Evolutionary conservation across 2,113 vertebrate species (phyloP), one percentile per base, ranked within the genome.

Genomic region (Prinia subflava): DNA sequence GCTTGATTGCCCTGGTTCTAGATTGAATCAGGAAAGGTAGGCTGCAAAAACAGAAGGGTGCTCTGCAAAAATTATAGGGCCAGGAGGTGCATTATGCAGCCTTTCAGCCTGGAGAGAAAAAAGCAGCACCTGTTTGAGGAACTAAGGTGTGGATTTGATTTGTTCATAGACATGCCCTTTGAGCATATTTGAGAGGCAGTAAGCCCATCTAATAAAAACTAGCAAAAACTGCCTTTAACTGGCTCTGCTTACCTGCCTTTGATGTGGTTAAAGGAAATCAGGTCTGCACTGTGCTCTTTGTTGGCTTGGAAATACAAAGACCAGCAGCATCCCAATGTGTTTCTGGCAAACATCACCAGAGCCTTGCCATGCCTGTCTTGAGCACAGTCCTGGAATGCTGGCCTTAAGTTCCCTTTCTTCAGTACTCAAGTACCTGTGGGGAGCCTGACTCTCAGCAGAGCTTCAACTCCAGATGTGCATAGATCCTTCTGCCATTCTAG

Each of bases 141-240:
- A 33, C 63, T 90, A 62, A 95, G 90, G 94, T 59, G 90, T 86
- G 92, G 83, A 70, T 89, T 90, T 94, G 83, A 59, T 90, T 92
- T 95, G 64, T 63, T 90, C 73, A 5, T 57, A 67, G 57, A 73
- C 1, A 0, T 95, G 85, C 67, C 85, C 79, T 73, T 65, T 85
- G 85, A 90, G 79, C 31, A 2, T 73, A 35, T 85, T 85, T 93
- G 59, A 90, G 87, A 83, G 68, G 63, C 59, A 71, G 27, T 42
- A 76, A 92, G 90, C 57, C 62, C 7, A 24, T 69, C 85, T 94
- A 76, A 77, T 88, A 95, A 96, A 96, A 95, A 49, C 75, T 49
- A 13, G 41, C 0, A 11, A 73, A 91, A 80, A 88, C 82, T 95
- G 92, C 88, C 50, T 77, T 33, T 53, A 79, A 83, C 85, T 88